phyloP scores from a whole-genome alignment of 2,113 vertebrate genomes.

The Terrapene triunguis region DNA sequence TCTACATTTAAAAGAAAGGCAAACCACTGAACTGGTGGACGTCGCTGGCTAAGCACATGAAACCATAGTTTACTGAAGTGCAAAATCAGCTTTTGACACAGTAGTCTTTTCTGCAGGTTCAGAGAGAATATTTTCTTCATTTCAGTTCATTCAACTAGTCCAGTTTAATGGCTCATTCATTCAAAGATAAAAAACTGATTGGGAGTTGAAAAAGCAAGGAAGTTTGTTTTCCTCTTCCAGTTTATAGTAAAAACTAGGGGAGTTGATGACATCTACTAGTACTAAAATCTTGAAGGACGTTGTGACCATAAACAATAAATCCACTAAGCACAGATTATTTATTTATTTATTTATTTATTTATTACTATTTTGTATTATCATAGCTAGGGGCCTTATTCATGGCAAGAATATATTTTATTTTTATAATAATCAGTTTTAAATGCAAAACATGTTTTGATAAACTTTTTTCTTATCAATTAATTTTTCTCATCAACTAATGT shows the following conservation, averaged over 20 bases:
- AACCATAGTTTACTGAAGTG: not conserved
- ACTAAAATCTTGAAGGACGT: too few species aligned
- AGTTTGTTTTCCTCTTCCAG: too few species aligned
- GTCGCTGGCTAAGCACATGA: not conserved
- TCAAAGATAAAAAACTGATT: too few species aligned
- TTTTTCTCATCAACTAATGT: not conserved
- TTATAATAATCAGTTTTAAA: not conserved
- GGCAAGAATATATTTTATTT: not conserved
- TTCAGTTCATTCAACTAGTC: too few species aligned
- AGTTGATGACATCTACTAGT: too few species aligned
- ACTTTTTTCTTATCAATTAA: not conserved
- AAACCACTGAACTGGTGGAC: not conserved
- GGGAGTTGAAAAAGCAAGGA: too few species aligned
- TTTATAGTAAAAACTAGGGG: too few species aligned
- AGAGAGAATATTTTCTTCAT: too few species aligned
- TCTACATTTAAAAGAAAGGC: not conserved
- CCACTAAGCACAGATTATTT: not conserved
- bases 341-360: too few species aligned
- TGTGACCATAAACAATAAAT: not conserved
- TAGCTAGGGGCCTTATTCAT: not conserved
- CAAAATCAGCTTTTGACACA: not conserved
- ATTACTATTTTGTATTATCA: not conserved
- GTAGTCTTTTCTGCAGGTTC: too few species aligned
- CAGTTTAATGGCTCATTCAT: too few species aligned
- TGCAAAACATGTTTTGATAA: not conserved